A percentile compares a stretch with the other conserved stretches of the same genome.
phyloP scores from a whole-genome alignment of 2,797 vertebrate species.

The Poeciliopsis gracilis region DNA sequence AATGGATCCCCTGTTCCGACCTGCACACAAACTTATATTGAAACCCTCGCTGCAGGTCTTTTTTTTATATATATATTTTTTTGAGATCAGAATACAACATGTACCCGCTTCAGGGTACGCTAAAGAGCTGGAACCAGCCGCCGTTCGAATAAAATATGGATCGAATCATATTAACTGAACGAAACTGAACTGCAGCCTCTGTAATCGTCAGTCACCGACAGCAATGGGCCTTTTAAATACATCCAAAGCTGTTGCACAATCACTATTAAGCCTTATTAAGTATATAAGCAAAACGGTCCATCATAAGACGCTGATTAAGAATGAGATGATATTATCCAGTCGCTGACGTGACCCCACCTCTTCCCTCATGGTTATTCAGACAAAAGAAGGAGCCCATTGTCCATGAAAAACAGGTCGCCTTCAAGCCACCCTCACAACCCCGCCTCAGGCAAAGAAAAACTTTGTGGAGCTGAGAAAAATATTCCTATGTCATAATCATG shows the following conservation, averaged over 20 bases:
- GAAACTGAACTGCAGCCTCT: not conserved
- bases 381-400: not conserved
- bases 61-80: not conserved
- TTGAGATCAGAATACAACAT: not conserved
- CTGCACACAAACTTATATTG: not conserved
- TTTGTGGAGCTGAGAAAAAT: not conserved
- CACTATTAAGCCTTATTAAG: too few relatives aligned
- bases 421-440: not conserved
- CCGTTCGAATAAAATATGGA: not conserved
- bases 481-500: conserved; percentile 4
- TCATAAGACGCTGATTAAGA: not conserved
- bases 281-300: too few relatives aligned
- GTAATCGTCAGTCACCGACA: not conserved
- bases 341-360: not conserved
- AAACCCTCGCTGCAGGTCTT: not conserved
- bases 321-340: conserved; percentile 1
- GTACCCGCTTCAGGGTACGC: not conserved
- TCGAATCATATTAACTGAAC: not conserved
- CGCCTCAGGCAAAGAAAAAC: not conserved
- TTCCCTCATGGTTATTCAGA: conserved; percentile 1
- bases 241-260: not conserved
- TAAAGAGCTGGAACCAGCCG: not conserved
- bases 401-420: not conserved
- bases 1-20: conserved; percentile 1
- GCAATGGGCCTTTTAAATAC: not conserved